A percentile compares a stretch with the other conserved stretches of the same genome.
Evolutionary conservation across 2,113 vertebrate species (phyloP).

Genomic region (Scomber colias): DNA sequence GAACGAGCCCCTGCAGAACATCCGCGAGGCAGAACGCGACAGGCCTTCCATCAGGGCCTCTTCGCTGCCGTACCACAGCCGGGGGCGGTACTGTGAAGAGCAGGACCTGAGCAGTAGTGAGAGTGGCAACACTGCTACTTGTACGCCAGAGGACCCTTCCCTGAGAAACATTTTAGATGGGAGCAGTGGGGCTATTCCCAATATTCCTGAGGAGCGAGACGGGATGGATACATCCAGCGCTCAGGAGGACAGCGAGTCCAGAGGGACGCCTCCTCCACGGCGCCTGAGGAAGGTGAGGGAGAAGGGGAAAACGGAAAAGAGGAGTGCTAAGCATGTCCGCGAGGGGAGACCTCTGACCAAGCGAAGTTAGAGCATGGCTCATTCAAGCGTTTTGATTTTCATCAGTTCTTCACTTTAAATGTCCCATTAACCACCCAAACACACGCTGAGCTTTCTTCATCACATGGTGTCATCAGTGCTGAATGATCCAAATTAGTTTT

Average conservation of each 20-base stretch:
- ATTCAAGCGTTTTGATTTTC: neutral
- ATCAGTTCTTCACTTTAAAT: slow-evolving; percentile 9
- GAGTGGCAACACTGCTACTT: slow-evolving; percentile 91
- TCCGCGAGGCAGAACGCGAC: slow-evolving; percentile 88
- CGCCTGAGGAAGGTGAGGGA: slow-evolving; percentile 85
- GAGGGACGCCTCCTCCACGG: slow-evolving; percentile 83
- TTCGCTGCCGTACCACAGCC: slow-evolving; percentile 80
- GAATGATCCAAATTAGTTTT: slow-evolving; percentile 9
- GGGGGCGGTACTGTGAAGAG: slow-evolving; percentile 83
- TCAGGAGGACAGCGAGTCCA: slow-evolving; percentile 83
- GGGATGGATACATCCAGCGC: slow-evolving; percentile 82
- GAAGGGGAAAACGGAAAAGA: slow-evolving; percentile 82
- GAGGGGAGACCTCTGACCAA: slow-evolving; percentile 80
- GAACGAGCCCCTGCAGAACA: slow-evolving; percentile 91
- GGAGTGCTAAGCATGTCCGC: slow-evolving; percentile 77
- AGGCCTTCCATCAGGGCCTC: slow-evolving; percentile 88
- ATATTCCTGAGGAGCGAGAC: slow-evolving; percentile 84
- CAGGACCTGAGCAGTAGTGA: slow-evolving; percentile 95
- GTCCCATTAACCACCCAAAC: slow-evolving; percentile 6
- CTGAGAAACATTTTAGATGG: slow-evolving; percentile 89
- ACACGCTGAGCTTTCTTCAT: neutral
- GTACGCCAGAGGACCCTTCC: slow-evolving; percentile 91
- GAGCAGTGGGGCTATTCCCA: slow-evolving; percentile 82
- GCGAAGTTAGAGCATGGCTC: slow-evolving; percentile 60
- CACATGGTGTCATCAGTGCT: slow-evolving; percentile 5